Base-by-base conservation (phyloP, 1,140 invertebrate species). In the Apocrypta bakeri region DNA sequence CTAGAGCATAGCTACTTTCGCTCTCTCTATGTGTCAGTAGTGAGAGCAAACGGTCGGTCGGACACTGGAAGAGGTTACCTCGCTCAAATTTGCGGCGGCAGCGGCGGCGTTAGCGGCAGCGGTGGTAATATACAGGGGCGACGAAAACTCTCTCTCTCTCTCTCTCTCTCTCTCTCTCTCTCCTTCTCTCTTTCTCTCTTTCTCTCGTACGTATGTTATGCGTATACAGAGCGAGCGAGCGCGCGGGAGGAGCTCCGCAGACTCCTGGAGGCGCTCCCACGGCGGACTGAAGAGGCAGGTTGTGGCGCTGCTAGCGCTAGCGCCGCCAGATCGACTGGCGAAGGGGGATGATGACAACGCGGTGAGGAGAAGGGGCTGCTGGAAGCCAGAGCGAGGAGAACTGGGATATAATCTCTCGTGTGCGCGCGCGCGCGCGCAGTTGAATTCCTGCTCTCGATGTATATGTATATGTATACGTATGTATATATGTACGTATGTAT, bases 201-300 rank as follows among this genome's bases (percentile, higher is more conserved):
- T 72, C 69, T 37, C 17, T 24, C 66, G 24, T 25, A 24, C 29
- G 14, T 37, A 24, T 21, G 7, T 27, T 37, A 37, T 29, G 27
- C 27, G 21, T 2, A 2, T 24, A 8, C 0, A 27, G 69, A 29
- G 63, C 2, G 31, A 7, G 66, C 42, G 64, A 42, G 61, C 74
- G 25, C 17, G 83, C 73, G 61, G 79, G 72, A 77, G 83, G 74
- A 77, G 83, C 76, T 83, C 82, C 82, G 82, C 82, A 73, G 79
- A 81, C 83, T 83, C 83, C 78, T 84, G 74, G 83, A 72, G 83
- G 83, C 83, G 78, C 78, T 81, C 79, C 66, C 78, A 81, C 83
- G 79, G 79, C 79, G 83, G 42, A 81, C 79, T 81, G 83, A 84
- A n/a, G 83, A 71, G 68, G 76, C 80, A 56, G 48, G 14, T n/a